Percentiles rank a stretch among this genome's conserved stretches.
Evolutionary conservation across 2,888 invertebrate species (phyloP).

Genomic region (Brenthis hecate): DNA sequence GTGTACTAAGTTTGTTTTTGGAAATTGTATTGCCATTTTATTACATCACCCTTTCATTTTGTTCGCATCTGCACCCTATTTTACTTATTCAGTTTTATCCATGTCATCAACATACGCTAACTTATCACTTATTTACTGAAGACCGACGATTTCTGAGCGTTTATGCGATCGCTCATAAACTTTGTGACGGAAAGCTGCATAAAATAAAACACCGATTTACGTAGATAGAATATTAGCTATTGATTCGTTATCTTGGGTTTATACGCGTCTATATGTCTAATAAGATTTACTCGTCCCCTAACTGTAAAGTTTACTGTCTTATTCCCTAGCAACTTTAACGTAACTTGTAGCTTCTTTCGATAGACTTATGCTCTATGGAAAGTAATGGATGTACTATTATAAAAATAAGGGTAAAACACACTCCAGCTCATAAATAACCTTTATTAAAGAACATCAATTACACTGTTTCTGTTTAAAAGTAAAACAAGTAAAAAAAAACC

Average conservation of each 20-base stretch:
- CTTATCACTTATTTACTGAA: conserved; percentile 20
- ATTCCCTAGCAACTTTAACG: too few species aligned
- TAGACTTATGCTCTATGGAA: too few species aligned
- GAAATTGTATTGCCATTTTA: too few species aligned
- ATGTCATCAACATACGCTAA: background rate
- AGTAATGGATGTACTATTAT: too few species aligned
- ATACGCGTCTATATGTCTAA: conserved; percentile 2
- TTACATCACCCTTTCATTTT: background rate
- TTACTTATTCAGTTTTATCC: conserved; percentile 9
- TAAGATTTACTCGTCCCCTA: background rate
- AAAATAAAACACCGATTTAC: conserved; percentile 29
- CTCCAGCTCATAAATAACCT: too few species aligned
- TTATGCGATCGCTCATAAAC: conserved; percentile 33
- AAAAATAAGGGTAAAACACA: too few species aligned
- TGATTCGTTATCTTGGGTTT: conserved; percentile 50
- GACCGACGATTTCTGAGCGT: conserved; percentile 18
- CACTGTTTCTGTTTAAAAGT: too few species aligned
- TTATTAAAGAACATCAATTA: too few species aligned
- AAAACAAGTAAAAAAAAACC: too few species aligned
- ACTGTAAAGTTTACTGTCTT: background rate
- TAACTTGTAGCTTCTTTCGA: background rate
- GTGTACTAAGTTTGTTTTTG: too few species aligned
- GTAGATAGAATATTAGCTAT: conserved; percentile 56
- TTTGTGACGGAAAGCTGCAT: conserved; percentile 26
- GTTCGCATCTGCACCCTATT: background rate